A percentile compares a stretch with the other conserved stretches of the same genome.
Conservation (phyloP, 1,140 invertebrate genomes). For the Palaemon carinicauda region DNA sequence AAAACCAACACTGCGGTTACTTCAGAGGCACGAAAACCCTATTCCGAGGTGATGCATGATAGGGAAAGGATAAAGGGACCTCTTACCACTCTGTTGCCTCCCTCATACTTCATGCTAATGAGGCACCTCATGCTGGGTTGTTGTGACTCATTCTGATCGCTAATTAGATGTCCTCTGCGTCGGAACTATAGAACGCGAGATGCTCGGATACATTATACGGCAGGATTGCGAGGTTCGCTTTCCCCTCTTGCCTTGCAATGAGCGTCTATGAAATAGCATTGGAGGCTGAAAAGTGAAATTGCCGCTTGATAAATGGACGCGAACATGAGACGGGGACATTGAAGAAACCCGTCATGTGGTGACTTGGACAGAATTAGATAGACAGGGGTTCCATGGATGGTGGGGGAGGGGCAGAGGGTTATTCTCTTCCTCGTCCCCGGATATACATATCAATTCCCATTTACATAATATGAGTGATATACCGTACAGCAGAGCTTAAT, state of each 20-base stretch:
- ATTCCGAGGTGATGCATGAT: background rate
- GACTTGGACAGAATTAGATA: too few species aligned
- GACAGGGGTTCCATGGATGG: too few species aligned
- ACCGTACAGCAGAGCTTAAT: too few species aligned
- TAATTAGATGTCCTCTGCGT: background rate
- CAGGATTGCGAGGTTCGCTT: background rate
- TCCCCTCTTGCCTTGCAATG: background rate
- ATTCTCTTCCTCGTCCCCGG: too few species aligned
- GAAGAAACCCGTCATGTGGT: too few species aligned
- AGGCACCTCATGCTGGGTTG: conserved; percentile 6
- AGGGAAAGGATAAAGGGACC: background rate
- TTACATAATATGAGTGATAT: too few species aligned
- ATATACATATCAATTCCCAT: too few species aligned
- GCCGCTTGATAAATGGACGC: too few species aligned
- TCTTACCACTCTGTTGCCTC: background rate
- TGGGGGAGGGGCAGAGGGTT: too few species aligned
- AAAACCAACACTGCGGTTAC: background rate
- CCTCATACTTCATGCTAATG: background rate
- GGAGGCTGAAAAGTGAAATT: too few species aligned
- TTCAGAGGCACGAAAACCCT: background rate
- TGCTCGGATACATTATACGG: background rate
- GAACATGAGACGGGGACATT: too few species aligned
- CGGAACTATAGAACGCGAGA: background rate
- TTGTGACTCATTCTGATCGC: background rate
- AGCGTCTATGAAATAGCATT: too few species aligned